These are phyloP conservation scores for Piaya cayana DNA, from an alignment of 2,113 vertebrate species.

Conservation along the genomic window DNA sequence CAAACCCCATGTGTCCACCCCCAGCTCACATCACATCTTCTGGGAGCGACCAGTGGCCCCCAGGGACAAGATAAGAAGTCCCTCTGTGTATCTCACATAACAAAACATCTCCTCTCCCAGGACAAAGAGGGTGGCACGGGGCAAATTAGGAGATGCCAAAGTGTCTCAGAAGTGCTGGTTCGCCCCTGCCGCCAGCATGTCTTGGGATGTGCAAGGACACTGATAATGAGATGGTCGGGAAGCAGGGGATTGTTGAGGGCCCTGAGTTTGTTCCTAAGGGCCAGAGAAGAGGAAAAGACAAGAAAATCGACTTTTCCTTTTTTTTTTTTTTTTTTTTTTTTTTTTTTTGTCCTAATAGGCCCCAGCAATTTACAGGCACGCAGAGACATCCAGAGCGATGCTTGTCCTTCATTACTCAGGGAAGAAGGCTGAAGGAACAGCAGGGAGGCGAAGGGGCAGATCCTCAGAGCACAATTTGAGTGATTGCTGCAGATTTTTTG, in stretches of 20 bases:
- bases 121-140: constrained; percentile 38
- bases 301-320: background rate
- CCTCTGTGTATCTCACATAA: background rate
- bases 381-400: background rate
- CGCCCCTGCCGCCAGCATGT: fast-evolving
- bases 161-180: background rate
- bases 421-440: background rate
- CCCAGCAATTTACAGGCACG: constrained; percentile 5
- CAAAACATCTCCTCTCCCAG: constrained; percentile 71
- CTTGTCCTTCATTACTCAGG: background rate
- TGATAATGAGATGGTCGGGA: background rate
- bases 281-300: background rate
- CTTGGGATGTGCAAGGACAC: background rate
- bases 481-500: background rate
- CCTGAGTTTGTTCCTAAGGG: background rate
- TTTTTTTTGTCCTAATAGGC: background rate
- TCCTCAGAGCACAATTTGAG: background rate
- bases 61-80: constrained; percentile 51
- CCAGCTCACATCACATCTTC: fast-evolving
- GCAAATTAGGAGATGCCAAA: constrained; percentile 64
- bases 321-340: background rate
- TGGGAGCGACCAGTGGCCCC: background rate
- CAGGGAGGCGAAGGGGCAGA: background rate
- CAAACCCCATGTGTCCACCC: background rate
- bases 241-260: background rate